Evolutionary conservation across 2,797 vertebrate genomes (phyloP).

Genomic region (Parauchenoglanis punctatus): DNA sequence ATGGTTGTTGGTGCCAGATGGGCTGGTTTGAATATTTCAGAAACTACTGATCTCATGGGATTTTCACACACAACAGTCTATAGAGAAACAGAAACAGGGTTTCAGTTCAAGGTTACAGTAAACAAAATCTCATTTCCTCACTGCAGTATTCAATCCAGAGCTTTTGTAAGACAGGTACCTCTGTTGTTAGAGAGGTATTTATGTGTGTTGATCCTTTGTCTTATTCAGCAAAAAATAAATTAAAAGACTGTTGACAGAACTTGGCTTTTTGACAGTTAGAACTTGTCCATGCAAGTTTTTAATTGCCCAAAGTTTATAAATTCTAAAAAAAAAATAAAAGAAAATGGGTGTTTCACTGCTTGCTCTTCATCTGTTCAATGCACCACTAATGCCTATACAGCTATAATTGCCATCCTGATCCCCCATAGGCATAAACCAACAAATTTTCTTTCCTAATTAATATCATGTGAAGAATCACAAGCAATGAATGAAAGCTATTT

Average conservation of each 20-base stretch:
- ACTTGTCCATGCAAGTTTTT: background rate
- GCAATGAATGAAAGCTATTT: background rate
- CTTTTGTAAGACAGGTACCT: background rate
- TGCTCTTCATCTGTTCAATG: constrained; percentile 19
- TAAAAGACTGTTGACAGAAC: background rate
- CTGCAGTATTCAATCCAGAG: background rate
- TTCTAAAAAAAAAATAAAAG: background rate
- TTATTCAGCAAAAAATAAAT: background rate
- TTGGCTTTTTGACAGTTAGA: background rate
- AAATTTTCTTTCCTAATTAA: constrained; percentile 10
- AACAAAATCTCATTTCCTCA: background rate
- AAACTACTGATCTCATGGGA: no score
- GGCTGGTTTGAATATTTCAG: no score
- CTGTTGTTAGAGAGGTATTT: background rate
- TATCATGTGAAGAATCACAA: constrained; percentile 9
- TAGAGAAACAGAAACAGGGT: background rate
- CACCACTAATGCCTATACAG: constrained; percentile 14
- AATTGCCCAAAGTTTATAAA: background rate
- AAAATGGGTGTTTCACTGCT: background rate
- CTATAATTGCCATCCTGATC: constrained; percentile 4
- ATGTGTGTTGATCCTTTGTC: background rate
- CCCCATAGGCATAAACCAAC: constrained; percentile 3
- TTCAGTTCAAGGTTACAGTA: background rate
- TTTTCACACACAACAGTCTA: no score
- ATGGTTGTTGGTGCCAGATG: no score